These are phyloP conservation scores for Cryptotis parvus DNA, from an alignment of 2,113 vertebrate species.

Conservation along the genomic window DNA sequence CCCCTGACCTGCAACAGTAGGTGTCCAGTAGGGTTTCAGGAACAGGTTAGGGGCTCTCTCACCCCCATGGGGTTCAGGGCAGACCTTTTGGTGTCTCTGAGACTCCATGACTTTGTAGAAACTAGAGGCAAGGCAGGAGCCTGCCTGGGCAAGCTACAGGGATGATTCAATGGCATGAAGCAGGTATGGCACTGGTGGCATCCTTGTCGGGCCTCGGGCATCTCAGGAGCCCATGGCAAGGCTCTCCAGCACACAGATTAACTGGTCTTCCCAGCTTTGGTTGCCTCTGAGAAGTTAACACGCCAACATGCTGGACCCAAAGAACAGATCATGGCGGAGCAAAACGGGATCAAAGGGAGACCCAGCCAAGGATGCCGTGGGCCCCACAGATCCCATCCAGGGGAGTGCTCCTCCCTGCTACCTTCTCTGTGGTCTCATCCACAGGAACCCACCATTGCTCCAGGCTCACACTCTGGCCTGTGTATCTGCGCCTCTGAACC, in stretches of 20 bases:
- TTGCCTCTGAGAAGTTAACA: not conserved
- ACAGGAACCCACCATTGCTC: not conserved
- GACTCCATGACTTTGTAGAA: not conserved
- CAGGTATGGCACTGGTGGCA: not conserved
- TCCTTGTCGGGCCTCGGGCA: too few relatives aligned
- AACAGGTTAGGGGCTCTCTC: not conserved
- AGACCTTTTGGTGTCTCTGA: constrained; percentile 1
- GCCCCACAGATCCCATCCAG: not conserved
- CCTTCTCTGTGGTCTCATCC: not conserved
- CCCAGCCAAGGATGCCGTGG: rapidly evolving
- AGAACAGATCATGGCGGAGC: not conserved
- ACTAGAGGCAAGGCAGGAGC: not conserved
- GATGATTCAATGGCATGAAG: not conserved
- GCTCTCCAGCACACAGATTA: not conserved
- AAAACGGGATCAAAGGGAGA: not conserved
- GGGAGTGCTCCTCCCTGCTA: not conserved
- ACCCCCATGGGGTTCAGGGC: not conserved
- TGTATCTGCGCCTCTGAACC: not conserved
- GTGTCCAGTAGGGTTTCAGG: not conserved
- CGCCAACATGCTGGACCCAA: not conserved
- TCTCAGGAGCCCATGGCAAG: not conserved
- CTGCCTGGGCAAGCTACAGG: not conserved
- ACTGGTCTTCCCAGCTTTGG: not conserved
- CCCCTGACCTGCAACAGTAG: not conserved
- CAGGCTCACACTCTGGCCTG: not conserved